Base-by-base conservation (phyloP, 2,888 invertebrate genomes). In the Selenia dentaria region DNA sequence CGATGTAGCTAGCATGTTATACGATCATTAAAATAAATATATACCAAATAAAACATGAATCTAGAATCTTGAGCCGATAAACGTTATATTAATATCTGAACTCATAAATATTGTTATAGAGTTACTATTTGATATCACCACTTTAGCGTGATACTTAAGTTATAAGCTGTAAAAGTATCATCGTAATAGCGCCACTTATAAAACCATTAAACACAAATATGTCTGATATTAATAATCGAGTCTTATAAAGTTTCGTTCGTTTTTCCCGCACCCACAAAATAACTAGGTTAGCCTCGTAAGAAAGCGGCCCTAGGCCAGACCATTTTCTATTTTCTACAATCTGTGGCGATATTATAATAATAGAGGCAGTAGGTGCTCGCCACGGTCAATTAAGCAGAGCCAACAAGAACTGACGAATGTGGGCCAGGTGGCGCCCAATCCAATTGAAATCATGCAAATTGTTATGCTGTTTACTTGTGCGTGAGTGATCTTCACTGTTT, bases 291-390 rank as follows among this genome's bases (percentile, higher is more conserved):
- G 60, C 60, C 70, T 70, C 45, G 64, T 63, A 83, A 82, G 86
- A 87, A 86, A 87, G 85, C 75, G 76, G 79, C 85, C 83, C 82
- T 81, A 75, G 62, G 77, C 78, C 73, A 74, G 62, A 76, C 77
- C 73, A 77, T 83, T 87, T 85, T 84, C 85, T 83, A 83, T 86
- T 85, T 86, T 82, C 76, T 81, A 74, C 78, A 85, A 86, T 83
- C 79, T 81, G 70, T 67, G 72, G 73, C 70, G 71, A 74, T 79
- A 83, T 83, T 79, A 79, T 83, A 79, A 85, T 84, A 83, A 83
- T 79, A 75, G 73, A 72, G 62, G 62, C 67, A 64, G 67, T 67
- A 74, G 75, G 72, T 74, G 73, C 67, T 57, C 64, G 70, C 74
- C 64, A 67, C 64, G 74, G 74, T 82, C 79, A 84, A 85, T 85